Base-by-base conservation (phyloP, 64 coral and sea anemone genomes). In the Actinia tenebrosa region DNA sequence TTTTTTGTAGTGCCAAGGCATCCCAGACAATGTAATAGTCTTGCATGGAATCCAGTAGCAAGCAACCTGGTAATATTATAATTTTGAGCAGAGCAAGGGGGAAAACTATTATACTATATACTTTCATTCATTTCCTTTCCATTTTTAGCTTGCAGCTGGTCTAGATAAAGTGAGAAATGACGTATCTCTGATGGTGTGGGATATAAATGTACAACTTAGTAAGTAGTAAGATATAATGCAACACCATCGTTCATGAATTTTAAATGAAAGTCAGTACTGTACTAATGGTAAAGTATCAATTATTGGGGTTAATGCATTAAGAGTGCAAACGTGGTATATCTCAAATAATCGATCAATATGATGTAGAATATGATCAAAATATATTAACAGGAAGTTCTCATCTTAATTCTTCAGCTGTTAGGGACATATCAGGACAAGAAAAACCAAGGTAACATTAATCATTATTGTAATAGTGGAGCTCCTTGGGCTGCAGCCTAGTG, bases 131-230 rank as follows among this genome's bases (percentile, higher is more conserved):
- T 37, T 19, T 18, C 10, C 16, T 80, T 81, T 53, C 19, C 19
- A n/a, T 81, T 53, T 81, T 72, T 42, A 99, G 97, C 78, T 99
- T 80, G 97, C 97, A 83, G 93, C 91, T 79, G 97, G 97, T 16
- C 53, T 99, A 18, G 97, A 95, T 61, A 99, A 95, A 90, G 93
- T 80, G 4, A 93, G 97, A 75, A 99, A 92, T 92, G 97, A 94
- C 79, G 93, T 93, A 59, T 99, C 97, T 78, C 60, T 99, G 20
- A 79, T 95, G 18, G 93, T 99, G 10, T 99, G 93, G 97, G 97
- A 99, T 77, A 92, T 99, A 52, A 92, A 90, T 45, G 83, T 92
- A 53, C 93, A 99, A 54, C 86, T 82, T 1, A 95, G 97, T 99
- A 44, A 92, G 95, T 94, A 55, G 66, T 20, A 84, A 84, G 47